Conservation (phyloP, 2,888 invertebrate species). For the Cephus runcator region DNA sequence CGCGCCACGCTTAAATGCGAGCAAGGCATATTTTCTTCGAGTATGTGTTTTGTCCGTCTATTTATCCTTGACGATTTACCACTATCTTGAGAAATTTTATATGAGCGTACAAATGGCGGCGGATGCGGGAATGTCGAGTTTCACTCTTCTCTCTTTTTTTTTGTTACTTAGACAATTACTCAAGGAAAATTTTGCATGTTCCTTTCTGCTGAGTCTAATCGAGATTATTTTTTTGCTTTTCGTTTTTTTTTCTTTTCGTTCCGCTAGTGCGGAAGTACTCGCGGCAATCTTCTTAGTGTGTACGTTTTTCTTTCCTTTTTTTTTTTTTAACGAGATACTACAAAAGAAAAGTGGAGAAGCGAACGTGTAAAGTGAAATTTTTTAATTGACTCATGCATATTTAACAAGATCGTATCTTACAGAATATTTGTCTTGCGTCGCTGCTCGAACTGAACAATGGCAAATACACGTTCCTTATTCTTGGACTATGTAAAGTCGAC, state of each 20-base stretch:
- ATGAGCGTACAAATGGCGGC: background rate
- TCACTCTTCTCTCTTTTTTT: background rate
- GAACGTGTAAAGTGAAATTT: background rate
- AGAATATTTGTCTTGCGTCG: background rate
- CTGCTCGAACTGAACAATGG: background rate
- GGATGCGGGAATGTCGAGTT: background rate
- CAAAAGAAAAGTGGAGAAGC: background rate
- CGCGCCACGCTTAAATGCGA: background rate
- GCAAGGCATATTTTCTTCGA: background rate
- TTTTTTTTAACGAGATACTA: background rate
- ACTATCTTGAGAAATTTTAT: background rate
- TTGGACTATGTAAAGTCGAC: background rate
- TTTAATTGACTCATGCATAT: background rate
- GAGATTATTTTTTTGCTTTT: background rate
- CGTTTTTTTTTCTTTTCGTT: background rate
- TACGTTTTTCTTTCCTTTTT: background rate
- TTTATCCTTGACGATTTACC: background rate
- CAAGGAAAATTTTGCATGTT: background rate
- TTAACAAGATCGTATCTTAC: background rate
- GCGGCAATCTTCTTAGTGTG: background rate
- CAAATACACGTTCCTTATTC: background rate
- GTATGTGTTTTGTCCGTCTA: background rate
- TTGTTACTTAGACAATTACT: background rate
- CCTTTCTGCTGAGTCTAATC: background rate
- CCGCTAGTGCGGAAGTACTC: background rate